Conservation (phyloP, 2,113 vertebrate genomes). For the Myotis brandtii region DNA sequence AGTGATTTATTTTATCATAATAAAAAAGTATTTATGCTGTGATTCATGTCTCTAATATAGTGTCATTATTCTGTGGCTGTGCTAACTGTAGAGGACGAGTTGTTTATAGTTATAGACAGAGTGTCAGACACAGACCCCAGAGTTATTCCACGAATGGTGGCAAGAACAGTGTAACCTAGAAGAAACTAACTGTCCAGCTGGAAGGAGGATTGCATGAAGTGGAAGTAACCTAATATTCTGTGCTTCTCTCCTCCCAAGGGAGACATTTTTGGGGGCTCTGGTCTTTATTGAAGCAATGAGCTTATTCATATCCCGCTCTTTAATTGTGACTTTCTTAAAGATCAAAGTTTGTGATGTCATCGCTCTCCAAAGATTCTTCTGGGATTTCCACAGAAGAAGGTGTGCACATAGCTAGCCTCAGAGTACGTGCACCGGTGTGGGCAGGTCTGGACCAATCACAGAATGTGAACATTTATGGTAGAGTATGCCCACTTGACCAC, state of each 20-base stretch:
- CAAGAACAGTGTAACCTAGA: conserved; percentile 59
- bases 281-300: conserved; percentile 23
- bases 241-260: conserved; percentile 30
- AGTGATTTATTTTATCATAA: conserved; percentile 83
- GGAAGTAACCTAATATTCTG: conserved; percentile 64
- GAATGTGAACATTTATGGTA: background rate
- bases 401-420: background rate
- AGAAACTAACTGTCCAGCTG: conserved; percentile 64
- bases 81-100: conserved; percentile 60
- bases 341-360: conserved; percentile 8
- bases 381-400: background rate
- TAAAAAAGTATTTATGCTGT: conserved; percentile 70
- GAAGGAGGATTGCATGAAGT: conserved; percentile 40
- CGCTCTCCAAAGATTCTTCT: background rate
- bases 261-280: conserved; percentile 33
- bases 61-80: conserved; percentile 75
- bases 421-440: background rate
- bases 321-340: conserved; percentile 45
- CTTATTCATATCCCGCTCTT: conserved; percentile 21
- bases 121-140: conserved; percentile 60
- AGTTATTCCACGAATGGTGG: conserved; percentile 69
- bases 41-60: conserved; percentile 77
- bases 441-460: background rate
- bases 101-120: conserved; percentile 71
- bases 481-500: background rate